Conservation (phyloP, 2,888 invertebrate species). For the Drosophila planitibia region DNA sequence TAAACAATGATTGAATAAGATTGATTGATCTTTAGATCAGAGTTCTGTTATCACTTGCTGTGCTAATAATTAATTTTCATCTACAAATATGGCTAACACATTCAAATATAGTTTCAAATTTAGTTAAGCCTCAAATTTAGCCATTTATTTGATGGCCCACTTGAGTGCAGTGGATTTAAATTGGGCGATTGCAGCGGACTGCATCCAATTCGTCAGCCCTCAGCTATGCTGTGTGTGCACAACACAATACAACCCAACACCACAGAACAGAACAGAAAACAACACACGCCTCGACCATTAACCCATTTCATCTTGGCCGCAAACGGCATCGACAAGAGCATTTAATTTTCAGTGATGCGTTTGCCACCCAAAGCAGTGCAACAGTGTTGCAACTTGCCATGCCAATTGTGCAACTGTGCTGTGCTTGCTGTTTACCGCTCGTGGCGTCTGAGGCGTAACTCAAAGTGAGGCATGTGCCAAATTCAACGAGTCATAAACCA, state of each 20-base stretch:
- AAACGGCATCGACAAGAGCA: conserved; percentile 55
- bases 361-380: conserved; percentile 43
- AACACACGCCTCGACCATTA: conserved; percentile 73
- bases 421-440: background rate
- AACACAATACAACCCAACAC: conserved; percentile 24
- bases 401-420: conserved; percentile 5
- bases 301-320: conserved; percentile 65
- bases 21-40: background rate
- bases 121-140: background rate
- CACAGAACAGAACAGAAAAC: background rate
- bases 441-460: conserved; percentile 21
- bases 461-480: conserved; percentile 62
- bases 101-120: conserved; percentile 1
- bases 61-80: background rate
- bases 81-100: background rate
- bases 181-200: conserved; percentile 11
- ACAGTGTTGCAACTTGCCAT: conserved; percentile 55
- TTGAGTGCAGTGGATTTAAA: conserved; percentile 18
- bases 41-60: background rate
- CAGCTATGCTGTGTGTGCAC: conserved; percentile 25
- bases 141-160: conserved; percentile 2
- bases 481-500: conserved; percentile 75
- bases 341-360: conserved; percentile 70
- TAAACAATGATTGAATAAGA: background rate
- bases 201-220: conserved; percentile 28